Conservation (phyloP, 1,140 invertebrate species). For the Rhagoletis pomonella region DNA sequence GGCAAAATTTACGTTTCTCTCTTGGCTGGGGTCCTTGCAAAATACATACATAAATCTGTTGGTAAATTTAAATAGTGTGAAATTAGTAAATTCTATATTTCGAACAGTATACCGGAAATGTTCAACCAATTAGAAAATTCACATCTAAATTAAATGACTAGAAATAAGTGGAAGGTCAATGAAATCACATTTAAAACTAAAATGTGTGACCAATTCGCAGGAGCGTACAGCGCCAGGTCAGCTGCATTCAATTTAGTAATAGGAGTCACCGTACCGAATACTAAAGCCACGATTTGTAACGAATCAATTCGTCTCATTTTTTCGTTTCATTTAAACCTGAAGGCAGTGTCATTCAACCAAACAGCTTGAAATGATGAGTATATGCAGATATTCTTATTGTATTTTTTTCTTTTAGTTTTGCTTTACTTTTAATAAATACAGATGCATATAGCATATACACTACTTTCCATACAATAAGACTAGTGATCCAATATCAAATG, state of each 20-base stretch:
- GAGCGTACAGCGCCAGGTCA: background rate
- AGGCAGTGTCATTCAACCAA: background rate
- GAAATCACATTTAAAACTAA: background rate
- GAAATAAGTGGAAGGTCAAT: conserved; percentile 10
- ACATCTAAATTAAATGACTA: background rate
- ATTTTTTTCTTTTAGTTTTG: background rate
- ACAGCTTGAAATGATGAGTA: background rate
- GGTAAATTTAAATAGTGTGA: background rate
- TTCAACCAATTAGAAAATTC: background rate
- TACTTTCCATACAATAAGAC: background rate
- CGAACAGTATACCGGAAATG: background rate
- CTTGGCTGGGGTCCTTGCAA: too few species aligned
- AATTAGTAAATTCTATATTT: background rate
- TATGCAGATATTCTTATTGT: conserved; percentile 35
- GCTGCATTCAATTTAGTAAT: background rate
- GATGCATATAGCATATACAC: too few species aligned
- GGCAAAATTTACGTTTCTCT: too few species aligned
- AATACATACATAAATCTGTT: too few species aligned
- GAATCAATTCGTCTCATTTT: conserved; percentile 36
- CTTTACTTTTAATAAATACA: too few species aligned
- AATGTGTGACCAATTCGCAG: background rate
- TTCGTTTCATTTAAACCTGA: background rate
- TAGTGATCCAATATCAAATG: too few species aligned
- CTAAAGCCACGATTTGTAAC: background rate
- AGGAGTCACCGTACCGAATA: background rate